These are phyloP conservation scores for Thomomys bottae DNA, from an alignment of 2,113 vertebrate genomes.

Conservation along the genomic window DNA sequence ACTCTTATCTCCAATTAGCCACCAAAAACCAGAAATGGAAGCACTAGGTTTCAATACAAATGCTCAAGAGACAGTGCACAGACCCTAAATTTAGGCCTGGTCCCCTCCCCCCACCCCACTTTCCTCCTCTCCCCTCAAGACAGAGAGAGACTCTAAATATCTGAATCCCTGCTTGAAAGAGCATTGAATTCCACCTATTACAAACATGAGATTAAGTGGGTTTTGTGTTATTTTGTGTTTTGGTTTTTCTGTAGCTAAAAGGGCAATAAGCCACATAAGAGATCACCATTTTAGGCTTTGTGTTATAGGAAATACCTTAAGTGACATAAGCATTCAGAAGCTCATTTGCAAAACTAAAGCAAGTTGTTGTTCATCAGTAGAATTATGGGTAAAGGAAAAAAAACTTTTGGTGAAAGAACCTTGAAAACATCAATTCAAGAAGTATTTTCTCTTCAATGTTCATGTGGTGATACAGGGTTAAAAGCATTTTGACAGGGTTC, in stretches of 20 bases:
- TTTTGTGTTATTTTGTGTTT: neutral
- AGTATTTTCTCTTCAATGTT: slow-evolving; percentile 39
- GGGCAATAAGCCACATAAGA: slow-evolving; percentile 19
- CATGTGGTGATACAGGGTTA: neutral
- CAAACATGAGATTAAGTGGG: neutral
- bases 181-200: neutral
- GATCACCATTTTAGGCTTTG: neutral
- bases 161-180: neutral
- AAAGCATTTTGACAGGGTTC: neutral
- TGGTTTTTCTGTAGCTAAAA: neutral
- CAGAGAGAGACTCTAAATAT: neutral
- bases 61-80: too few relatives aligned
- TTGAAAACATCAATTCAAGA: slow-evolving; percentile 37
- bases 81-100: too few relatives aligned
- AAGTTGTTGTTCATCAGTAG: slow-evolving; percentile 24
- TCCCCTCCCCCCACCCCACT: too few relatives aligned
- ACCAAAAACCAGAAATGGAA: too few relatives aligned
- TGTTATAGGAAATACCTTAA: neutral
- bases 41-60: too few relatives aligned
- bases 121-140: too few relatives aligned
- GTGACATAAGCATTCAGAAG: neutral
- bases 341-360: slow-evolving; percentile 28
- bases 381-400: neutral
- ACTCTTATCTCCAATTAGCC: too few relatives aligned
- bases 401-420: neutral